Conservation (phyloP, 2,797 vertebrate species). For the Ctenochaetus hawaiiensis region DNA sequence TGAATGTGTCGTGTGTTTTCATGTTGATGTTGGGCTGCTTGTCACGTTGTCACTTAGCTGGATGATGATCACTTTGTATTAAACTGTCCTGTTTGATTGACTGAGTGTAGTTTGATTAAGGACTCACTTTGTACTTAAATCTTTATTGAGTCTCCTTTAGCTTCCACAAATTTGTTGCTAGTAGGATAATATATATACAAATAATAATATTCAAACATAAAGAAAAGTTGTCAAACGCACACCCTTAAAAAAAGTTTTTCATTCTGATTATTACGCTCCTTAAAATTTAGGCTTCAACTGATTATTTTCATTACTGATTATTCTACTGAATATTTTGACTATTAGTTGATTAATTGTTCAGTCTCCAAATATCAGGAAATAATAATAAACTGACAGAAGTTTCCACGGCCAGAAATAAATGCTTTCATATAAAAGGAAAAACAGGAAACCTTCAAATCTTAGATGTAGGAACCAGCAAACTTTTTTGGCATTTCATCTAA, state of each 20-base stretch:
- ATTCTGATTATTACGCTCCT: no score
- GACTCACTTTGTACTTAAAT: neutral
- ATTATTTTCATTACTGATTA: neutral
- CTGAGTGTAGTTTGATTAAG: neutral
- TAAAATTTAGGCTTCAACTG: no score
- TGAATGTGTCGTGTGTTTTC: neutral
- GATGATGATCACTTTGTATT: constrained; percentile 2
- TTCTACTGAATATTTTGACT: neutral
- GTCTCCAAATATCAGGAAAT: neutral
- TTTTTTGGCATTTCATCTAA: neutral
- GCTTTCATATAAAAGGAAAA: neutral
- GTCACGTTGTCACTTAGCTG: neutral
- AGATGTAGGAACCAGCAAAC: neutral
- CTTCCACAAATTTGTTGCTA: no score
- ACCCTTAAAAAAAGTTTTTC: no score
- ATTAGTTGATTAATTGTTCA: neutral
- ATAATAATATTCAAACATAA: no score
- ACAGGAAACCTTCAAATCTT: neutral
- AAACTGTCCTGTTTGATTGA: neutral
- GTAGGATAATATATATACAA: neutral
- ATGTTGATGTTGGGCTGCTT: neutral
- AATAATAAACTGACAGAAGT: no score
- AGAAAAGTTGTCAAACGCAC: no score
- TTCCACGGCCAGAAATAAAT: neutral
- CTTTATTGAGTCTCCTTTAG: no score